Conservation (phyloP, 2,797 vertebrate genomes). For the Phalanger gymnotis region DNA sequence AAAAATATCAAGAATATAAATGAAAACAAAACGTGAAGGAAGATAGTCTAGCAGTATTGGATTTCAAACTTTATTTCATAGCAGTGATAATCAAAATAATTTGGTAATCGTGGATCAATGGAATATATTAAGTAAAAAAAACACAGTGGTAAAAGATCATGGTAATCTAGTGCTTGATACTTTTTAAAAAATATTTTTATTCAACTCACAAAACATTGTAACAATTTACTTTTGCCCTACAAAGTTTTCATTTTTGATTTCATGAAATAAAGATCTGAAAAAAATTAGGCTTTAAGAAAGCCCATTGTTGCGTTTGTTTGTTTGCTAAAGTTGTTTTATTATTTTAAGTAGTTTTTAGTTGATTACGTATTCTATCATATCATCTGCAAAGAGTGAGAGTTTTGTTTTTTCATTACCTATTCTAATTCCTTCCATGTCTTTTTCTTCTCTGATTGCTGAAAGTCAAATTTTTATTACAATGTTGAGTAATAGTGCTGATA, state of each 20-base stretch:
- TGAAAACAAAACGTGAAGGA: background rate
- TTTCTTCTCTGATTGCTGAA: too few relatives aligned
- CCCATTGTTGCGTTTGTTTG: too few relatives aligned
- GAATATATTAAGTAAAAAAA: background rate
- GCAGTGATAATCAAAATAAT: background rate
- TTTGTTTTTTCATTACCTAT: too few relatives aligned
- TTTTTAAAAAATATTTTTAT: background rate
- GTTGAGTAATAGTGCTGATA: too few relatives aligned
- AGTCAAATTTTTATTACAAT: too few relatives aligned
- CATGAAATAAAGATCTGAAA: background rate
- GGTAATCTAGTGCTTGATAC: background rate
- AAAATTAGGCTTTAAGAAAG: background rate
- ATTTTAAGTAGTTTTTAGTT: too few relatives aligned
- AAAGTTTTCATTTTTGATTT: background rate
- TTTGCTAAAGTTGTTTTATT: too few relatives aligned
- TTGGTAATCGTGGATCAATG: background rate
- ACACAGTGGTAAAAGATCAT: background rate
- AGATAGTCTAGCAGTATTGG: background rate
- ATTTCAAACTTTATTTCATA: background rate
- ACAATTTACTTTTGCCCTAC: background rate
- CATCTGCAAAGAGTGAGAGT: too few relatives aligned
- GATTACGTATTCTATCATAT: too few relatives aligned
- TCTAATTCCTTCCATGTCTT: too few relatives aligned
- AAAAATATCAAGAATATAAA: background rate
- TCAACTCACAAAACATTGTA: background rate